Base-by-base conservation (phyloP, 1,140 invertebrate species). In the Scylla paramamosain region DNA sequence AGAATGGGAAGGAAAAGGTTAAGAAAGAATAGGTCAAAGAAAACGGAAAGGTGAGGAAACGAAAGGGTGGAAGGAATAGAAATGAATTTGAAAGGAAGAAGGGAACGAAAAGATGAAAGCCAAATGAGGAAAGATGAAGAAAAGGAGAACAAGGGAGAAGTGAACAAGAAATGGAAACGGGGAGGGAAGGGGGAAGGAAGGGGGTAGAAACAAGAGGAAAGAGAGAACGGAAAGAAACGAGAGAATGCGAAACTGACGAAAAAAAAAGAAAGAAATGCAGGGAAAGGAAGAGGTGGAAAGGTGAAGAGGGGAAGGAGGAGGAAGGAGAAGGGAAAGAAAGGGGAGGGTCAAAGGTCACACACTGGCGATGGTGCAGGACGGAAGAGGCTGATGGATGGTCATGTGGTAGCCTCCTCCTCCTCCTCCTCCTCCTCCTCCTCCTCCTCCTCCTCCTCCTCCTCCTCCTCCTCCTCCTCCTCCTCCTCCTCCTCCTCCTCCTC, bases 401-500 rank as follows among this genome's bases (percentile, higher is more conserved):
- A 88, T 1, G 16, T 59, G 52, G 52, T 59, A 3, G 0, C 52
- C 52, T 59, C 3, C n/a, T 39, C 84, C 28, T 87, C 29, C 39
- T 3, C 39, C 28, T n/a, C 3, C 8, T 32, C 28, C 84, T 87
- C 84, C 32, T 39, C 84, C 28, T 87, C 29, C 39, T 3, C 39
- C 28, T n/a, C 3, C 8, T 32, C 28, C 84, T 87, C 84, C 32
- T 39, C 39, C 84, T 87, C 84, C 52, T 87, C 29, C n/a, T 87
- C 16, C 84, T 87, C n/a, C n/a, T 28, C n/a, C 84, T 39, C 46
- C 16, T 10, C n/a, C 31, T 20, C 87, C 46, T n/a, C 87, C 16
- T 88, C 31, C 87, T 88, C 25, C 0, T 45, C 29, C 84, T 87
- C 84, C 52, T 87, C 29, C n/a, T 87, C 16, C 84, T 87, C n/a